A percentile compares a stretch with the other conserved stretches of the same genome.
Evolutionary conservation across 37 sponge, comb jelly and placozoan genomes (phyloP).

Genomic region (Oscarella lobularis): DNA sequence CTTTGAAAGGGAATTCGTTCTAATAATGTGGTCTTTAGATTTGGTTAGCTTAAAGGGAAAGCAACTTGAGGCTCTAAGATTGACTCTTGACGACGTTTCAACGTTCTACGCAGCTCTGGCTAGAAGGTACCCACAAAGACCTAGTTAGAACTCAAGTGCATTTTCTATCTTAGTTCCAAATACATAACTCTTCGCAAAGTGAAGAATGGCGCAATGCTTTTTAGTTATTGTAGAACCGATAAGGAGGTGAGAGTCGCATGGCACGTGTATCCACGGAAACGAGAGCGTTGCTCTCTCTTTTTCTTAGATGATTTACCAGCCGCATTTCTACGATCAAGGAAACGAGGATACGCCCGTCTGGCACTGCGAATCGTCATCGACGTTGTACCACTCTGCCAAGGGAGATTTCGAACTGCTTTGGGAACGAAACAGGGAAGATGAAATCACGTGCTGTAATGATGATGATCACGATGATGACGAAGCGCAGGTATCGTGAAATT

Average conservation of each 20-base stretch:
- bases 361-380: background rate
- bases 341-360: background rate
- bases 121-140: background rate
- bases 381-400: background rate
- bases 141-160: background rate
- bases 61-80: background rate
- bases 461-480: background rate
- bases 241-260: too few species aligned
- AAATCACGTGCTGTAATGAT: background rate
- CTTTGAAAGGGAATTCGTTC: background rate
- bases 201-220: background rate
- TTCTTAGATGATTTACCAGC: slow-evolving; percentile 1
- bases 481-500: background rate
- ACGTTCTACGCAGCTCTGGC: background rate
- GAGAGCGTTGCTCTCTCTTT: too few species aligned
- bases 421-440: background rate
- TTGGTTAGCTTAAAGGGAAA: background rate
- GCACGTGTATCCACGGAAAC: too few species aligned
- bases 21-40: too few species aligned
- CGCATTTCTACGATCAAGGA: background rate
- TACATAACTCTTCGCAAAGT: background rate
- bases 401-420: background rate
- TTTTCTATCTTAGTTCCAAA: background rate
- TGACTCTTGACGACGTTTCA: background rate
- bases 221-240: background rate